Evolutionary conservation across 2,888 invertebrate genomes (phyloP), one percentile per base, ranked within the genome.

Genomic region (Netelia fuscicornis): DNA sequence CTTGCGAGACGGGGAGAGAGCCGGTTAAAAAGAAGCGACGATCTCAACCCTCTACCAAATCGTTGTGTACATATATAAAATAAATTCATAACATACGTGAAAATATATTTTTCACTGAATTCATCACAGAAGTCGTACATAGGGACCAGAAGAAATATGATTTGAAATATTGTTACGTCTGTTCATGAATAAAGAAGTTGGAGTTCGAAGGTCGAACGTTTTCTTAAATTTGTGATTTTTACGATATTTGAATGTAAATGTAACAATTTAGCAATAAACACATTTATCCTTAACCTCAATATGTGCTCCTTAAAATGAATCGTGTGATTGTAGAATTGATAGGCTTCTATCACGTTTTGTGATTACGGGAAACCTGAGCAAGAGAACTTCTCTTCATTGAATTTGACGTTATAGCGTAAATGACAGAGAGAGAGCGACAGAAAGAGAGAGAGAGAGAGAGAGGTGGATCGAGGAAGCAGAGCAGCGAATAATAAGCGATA

Each of bases 401-500:
- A 48, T 48, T 2, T 13, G 13, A 48, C 10, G 13, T 48, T 10
- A 13, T 13, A 48, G 13, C 2, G 48, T 48, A 48, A 48, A 48
- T 2, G 48, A 48, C 13, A 13, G 13, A 48, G 13, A 62, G 42
- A 30, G 25, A 20, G 13, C 67, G 52, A 37, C 23, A 70, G 56
- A 75, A 25, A 67, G 65, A 81, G 25, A 20, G 20, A 20, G 20
- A 20, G 20, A 20, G 17, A 17, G 17, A 17, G 17, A 17, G 17
- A 17, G 17, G 17, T 48, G 37, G 25, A 30, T 48, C 42, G 13
- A 56, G 68, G 30, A 44, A 81, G 70, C 78, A 80, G 84, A 74
- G 23, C 48, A 44, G 74, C 20, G 42, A 68, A 42, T 74, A 67
- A 67, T 70, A 70, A 54, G 2, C 52, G 54, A 54, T 70, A 54